Base-by-base conservation (phyloP, 2,797 vertebrate genomes). In the Hippoglossus hippoglossus region DNA sequence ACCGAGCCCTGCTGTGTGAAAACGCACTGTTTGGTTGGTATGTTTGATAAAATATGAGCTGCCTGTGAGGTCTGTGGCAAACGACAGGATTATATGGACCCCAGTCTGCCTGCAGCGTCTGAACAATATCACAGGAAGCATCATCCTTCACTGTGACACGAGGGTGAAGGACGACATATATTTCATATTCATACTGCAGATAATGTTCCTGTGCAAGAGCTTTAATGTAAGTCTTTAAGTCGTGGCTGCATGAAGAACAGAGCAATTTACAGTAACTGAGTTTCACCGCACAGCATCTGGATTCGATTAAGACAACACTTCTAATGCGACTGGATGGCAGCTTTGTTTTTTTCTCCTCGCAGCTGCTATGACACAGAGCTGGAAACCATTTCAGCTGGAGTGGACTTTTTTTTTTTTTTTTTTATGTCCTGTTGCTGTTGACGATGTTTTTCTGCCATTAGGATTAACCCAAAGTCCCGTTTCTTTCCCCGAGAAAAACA, bases 281-380 rank as follows among this genome's bases (percentile, higher is more conserved):
- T 75, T 69, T 6, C 82, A 82, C 77, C 80, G 56, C 18, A n/a
- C 55, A 0, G 22, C 92, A 93, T 94, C 92, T 94, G 92, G 78
- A 73, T 83, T 73, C 16, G 24, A 92, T 93, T 90, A 89, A 76
- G 63, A 83, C 84, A 67, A 84, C 84, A 82, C 76, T 81, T 80
- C 55, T 63, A 72, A 85, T 86, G 83, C 47, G 83, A 83, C 84
- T 88, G 80, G 75, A 89, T 90, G 87, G 89, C 79, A 89, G 74
- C 83, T 80, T 78, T 87, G 82, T 78, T 82, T 85, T 68, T 47
- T 57, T 63, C 25, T 68, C 55, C 28, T 36, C 71, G 84, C 84
- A 89, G 85, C 89, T 82, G 85, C 87, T 87, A 31, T 53, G 28
- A 77, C 46, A 55, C 63, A 50, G 56, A 67, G 68, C 63, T 85